Evolutionary conservation across 2,888 invertebrate species (phyloP).

Genomic region (Bruchidius siliquastri): DNA sequence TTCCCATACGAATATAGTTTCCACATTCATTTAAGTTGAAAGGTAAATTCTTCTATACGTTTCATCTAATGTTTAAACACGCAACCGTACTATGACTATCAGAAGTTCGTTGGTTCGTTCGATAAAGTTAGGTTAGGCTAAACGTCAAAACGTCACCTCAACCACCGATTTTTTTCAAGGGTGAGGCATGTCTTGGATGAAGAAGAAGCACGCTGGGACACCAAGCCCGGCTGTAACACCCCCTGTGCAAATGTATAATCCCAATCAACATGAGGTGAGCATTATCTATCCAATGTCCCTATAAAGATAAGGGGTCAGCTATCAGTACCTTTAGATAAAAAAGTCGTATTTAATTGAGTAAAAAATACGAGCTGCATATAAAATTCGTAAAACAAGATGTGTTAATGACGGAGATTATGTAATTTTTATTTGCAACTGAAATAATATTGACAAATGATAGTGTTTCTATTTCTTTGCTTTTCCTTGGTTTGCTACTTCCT

Average conservation of each 20-base stretch:
- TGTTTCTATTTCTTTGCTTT: conserved; percentile 48
- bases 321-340: neutral
- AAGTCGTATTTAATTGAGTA: neutral
- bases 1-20: neutral
- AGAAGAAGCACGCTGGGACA: conserved; percentile 38
- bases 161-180: conserved; percentile 9
- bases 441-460: neutral
- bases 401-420: neutral
- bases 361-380: neutral
- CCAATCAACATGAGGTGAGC: conserved; percentile 45
- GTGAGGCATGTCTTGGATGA: conserved; percentile 44
- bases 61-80: no score
- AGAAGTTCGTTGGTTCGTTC: neutral
- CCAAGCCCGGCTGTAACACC: conserved; percentile 36
- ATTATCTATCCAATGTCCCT: neutral
- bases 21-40: neutral
- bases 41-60: neutral
- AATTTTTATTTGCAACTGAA: neutral
- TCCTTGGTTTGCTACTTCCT: conserved; percentile 57
- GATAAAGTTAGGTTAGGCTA: conserved; percentile 2
- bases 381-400: neutral
- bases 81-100: neutral
- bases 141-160: neutral
- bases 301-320: neutral
- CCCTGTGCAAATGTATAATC: conserved; percentile 44